Evolutionary conservation across 2,888 invertebrate genomes (phyloP).

Genomic region (Agrotis exclamationis): DNA sequence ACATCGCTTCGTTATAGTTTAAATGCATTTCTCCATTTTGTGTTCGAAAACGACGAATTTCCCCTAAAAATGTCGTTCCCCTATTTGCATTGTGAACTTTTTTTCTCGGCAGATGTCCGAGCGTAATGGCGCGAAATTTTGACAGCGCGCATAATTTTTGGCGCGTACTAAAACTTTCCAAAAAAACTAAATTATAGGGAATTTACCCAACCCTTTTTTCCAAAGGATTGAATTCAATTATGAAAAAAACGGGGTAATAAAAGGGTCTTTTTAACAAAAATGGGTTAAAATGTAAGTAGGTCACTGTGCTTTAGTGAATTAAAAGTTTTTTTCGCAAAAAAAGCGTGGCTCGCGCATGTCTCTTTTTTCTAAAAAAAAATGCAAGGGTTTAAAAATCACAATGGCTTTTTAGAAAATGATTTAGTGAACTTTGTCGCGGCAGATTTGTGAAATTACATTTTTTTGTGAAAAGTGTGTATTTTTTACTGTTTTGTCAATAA

Average conservation of each 20-base stretch:
- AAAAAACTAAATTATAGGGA: conserved; percentile 83
- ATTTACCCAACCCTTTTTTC: conserved; percentile 90
- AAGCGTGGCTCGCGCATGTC: conserved; percentile 86
- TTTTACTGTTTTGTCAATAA: conserved; percentile 74
- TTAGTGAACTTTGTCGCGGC: conserved; percentile 80
- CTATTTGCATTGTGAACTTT: conserved; percentile 90
- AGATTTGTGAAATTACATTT: conserved; percentile 82
- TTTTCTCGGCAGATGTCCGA: conserved; percentile 87
- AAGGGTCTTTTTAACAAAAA: conserved; percentile 85
- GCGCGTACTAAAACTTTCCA: conserved; percentile 82
- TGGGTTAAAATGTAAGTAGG: conserved; percentile 86
- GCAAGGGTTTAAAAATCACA: conserved; percentile 89
- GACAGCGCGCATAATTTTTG: conserved; percentile 88
- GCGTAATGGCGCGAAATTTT: conserved; percentile 91
- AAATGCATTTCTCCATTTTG: conserved; percentile 88
- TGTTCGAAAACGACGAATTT: conserved; percentile 85
- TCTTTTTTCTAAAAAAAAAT: conserved; percentile 75
- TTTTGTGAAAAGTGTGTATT: conserved; percentile 75
- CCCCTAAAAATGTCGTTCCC: conserved; percentile 89
- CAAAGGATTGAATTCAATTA: conserved; percentile 91
- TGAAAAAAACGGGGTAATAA: conserved; percentile 81
- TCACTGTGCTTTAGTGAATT: conserved; percentile 85
- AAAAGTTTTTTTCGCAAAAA: conserved; percentile 76
- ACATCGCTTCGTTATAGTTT: conserved; percentile 84
- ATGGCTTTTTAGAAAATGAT: conserved; percentile 88